phyloP scores from a whole-genome alignment of 2,113 vertebrate species.

The Phodopus roborovskii region DNA sequence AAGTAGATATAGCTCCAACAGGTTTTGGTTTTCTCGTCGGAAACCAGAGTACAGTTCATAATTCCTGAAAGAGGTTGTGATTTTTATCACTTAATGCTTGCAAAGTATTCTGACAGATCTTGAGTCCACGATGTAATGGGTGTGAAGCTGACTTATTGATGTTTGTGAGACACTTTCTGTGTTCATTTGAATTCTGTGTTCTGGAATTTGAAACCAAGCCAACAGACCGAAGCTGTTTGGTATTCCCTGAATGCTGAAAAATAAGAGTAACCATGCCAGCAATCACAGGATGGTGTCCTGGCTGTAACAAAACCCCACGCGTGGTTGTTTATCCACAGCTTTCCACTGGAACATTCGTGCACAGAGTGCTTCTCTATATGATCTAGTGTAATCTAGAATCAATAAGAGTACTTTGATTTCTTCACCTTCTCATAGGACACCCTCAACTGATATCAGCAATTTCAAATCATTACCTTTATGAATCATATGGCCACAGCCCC shows the following conservation, averaged over 20 bases:
- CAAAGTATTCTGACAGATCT: conserved; percentile 59
- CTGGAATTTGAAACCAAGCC: conserved; percentile 1
- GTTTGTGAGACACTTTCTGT: conserved; percentile 44
- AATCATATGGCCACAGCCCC: not conserved
- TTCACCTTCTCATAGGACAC: not conserved
- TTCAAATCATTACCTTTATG: conserved; percentile 20
- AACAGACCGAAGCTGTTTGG: not conserved
- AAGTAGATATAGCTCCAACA: conserved; percentile 44
- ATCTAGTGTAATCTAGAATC: not conserved
- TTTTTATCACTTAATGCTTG: conserved; percentile 65
- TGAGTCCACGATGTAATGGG: conserved; percentile 35
- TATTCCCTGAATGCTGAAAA: conserved; percentile 49
- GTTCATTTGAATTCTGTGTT: conserved; percentile 35
- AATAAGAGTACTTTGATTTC: not conserved
- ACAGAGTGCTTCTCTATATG: not conserved
- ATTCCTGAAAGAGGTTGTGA: conserved; percentile 56
- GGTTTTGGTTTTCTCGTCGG: conserved; percentile 63
- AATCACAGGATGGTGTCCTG: not conserved
- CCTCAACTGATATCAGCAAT: not conserved
- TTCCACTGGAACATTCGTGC: not conserved
- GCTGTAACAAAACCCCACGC: not conserved
- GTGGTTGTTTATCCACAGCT: not conserved
- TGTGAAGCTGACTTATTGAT: conserved; percentile 2
- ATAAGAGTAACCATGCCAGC: conserved; percentile 16
- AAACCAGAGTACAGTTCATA: conserved; percentile 41